Base-by-base conservation (phyloP, 2,888 invertebrate species). In the Willowsia nigromaculata region DNA sequence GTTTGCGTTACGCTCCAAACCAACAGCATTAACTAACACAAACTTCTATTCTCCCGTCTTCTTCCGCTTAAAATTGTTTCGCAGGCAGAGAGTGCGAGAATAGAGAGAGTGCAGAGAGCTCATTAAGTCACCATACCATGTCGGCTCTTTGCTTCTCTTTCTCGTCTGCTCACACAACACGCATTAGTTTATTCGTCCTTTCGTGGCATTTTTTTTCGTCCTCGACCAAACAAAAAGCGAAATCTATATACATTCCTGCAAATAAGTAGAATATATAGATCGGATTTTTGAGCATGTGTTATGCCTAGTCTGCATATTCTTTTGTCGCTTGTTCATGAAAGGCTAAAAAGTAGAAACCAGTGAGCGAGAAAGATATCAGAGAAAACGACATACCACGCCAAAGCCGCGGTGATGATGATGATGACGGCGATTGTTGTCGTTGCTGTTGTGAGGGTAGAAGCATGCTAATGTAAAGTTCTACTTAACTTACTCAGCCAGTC, bases 101-200 rank as follows among this genome's bases (percentile, higher is more conserved):
- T 37, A 56, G 27, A 37, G 40, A 71, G 74, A 74, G 62, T 81
- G 59, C 76, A 85, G 74, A 76, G 74, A 85, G 85, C 85, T 85
- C 85, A 85, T 85, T 85, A 85, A 85, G 85, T 85, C 85, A 85
- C 76, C 76, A 81, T 81, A 43, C 81, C 81, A 76, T 76, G 85
- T 85, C 85, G 76, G 85, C 50, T 40, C 68, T 85, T 62, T 50
- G 56, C 53, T 53, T 53, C 15, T 22, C 76, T 47, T 7, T 15
- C 40, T 40, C 25, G 27, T 68, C 68, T 74, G 50, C 65, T 37
- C 37, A 7, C 68, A 47, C 6, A 59, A 7, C 56, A 25, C 59
- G 62, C 59, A 81, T 74, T 68, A 37, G 47, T 74, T 22, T 47
- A 30, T 18, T 47, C 74, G 33, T 33, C 37, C 27, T 50, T 74